phyloP scores from a whole-genome alignment of 2,797 vertebrate genomes.

The Urosaurus nigricauda region DNA sequence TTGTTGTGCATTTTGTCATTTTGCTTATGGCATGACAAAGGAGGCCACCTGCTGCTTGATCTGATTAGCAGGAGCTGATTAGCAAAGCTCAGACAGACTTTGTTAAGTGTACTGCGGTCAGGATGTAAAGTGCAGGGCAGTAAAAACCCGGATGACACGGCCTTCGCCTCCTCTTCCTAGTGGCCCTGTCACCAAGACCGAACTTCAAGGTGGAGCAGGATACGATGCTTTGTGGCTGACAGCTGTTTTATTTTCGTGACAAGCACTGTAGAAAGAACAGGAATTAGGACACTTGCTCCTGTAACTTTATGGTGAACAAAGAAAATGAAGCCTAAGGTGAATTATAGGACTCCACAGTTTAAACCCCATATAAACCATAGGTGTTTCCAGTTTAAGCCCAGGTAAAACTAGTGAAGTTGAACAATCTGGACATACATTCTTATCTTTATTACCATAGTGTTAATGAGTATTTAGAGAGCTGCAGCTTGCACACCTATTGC shows the following conservation, averaged over 20 bases:
- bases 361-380: not conserved
- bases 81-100: not conserved
- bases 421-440: not conserved
- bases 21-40: not conserved
- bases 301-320: not conserved
- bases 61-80: conserved; percentile 15
- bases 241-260: not conserved
- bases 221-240: no score
- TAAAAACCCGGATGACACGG: not conserved
- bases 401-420: not conserved
- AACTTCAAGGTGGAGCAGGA: not conserved
- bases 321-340: not conserved
- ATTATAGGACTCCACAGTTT: not conserved
- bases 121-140: rapidly evolving
- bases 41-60: conserved; percentile 14
- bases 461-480: not conserved
- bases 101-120: not conserved
- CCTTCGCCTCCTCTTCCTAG: not conserved
- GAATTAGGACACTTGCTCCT: not conserved
- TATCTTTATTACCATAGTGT: not conserved
- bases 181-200: rapidly evolving
- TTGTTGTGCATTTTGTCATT: not conserved
- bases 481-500: not conserved
- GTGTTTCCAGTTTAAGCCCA: not conserved
- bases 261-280: not conserved